Base-by-base conservation (phyloP, 2,113 vertebrate genomes). In the Platycercus adscitus region DNA sequence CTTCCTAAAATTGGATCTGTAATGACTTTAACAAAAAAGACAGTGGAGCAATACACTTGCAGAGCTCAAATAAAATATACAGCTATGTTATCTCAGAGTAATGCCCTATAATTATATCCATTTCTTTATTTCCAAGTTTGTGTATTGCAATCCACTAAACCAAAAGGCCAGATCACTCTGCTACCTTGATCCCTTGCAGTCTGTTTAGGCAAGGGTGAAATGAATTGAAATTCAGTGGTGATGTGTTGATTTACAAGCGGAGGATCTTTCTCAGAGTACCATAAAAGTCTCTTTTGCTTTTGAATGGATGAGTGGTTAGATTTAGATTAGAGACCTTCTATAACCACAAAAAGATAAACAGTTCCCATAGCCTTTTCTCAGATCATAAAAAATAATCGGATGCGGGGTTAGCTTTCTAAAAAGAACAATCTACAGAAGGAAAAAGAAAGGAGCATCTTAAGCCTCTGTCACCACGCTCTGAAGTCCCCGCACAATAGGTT, bases 361-460 rank as follows among this genome's bases (percentile, higher is more conserved):
- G 66, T 91, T 96, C 66, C 80, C 49, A 89, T 53, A 44, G 70
- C n/a, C 70, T 93, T 87, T 96, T 92, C 88, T 92, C 61, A 79
- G 91, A 96, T 93, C 83, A 91, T 93, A 94, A 95, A 93, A 93
- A 96, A 81, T 93, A 96, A 90, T 93, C 15, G 2, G 58, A 91
- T 95, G 63, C 77, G 25, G 79, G 35, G 63, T 50, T 87, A 55
- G 76, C 56, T 70, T 90, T 81, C 72, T 75, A 47, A 87, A 86
- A 88, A 81, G 81, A 89, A 44, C 73, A 88, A 55, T 83, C 94
- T 50, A 41, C 61, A 75, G 75, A 58, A 66, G 52, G 88, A 95
- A 95, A 96, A 93, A 87, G 72, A 95, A 97, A 96, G 88, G 94
- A 89, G 64, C 78, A 90, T 89, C 95, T 89, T 92, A 93, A 96